Evolutionary conservation across 2,888 invertebrate species (phyloP), one percentile per base, ranked within the genome.

Genomic region (Rhynchonema sp.): DNA sequence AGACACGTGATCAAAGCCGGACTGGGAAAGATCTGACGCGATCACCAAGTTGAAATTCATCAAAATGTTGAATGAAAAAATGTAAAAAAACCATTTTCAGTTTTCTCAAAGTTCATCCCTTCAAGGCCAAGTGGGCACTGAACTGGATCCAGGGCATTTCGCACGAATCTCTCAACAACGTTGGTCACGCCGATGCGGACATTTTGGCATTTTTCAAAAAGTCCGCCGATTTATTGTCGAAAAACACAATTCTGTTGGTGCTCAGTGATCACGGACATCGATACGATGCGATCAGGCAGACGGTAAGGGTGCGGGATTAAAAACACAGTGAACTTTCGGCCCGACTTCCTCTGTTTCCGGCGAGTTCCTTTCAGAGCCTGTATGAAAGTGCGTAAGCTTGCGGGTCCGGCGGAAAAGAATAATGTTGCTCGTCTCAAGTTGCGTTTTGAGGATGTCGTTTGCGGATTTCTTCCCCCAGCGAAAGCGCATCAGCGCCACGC

Each of bases 231-330:
- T 22, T 59, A 52, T 63, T 69, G 23, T 17, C 9, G 17, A 52
- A 63, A 22, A 57, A 63, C 58, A 63, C 63, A 1, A 27, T 60
- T 2, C 1, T 63, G 13, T 46, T 63, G 30, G 29, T 65, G 23
- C 30, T 70, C 62, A 72, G 73, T 60, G 74, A 74, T 60, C 74
- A 74, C 61, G 74, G 74, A 20, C 69, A 70, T 63, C 64, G 74
- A 29, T 73, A 72, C 59, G 74, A 73, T 17, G 62, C 64, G 30
- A 70, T 73, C 53, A 63, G 73, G 38, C 65, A 68, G 56, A 70
- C 73, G 27, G 30, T 61, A 52, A 58, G 62, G 62, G 6, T 38
- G 38, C 9, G 38, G 38, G 6, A 13, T 38, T 38, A 17, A 38
- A 38, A 38, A 17, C 17, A 13, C 6, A 17, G 17, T 38, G 38